Base-by-base conservation (phyloP, 2,797 vertebrate species). In the Falco peregrinus region DNA sequence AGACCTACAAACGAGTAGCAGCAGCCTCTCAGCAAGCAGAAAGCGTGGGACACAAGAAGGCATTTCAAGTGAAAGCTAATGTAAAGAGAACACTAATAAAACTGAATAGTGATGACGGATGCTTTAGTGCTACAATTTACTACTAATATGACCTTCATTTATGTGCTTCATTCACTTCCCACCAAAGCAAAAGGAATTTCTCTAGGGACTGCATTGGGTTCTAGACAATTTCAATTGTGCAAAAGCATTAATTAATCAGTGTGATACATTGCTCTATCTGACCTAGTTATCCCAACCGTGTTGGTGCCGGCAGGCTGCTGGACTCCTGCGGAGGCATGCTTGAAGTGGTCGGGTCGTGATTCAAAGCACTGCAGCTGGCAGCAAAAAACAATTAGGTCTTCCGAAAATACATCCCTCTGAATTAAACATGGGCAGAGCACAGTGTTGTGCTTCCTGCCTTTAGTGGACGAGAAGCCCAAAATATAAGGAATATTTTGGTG, bases 281-380 rank as follows among this genome's bases (percentile, higher is more conserved):
- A 69, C 48, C 28, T 17, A 26, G 31, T 51, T 48, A 53, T 48
- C 33, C 35, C 50, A 64, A 16, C 3, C 0, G 3, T 4, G 3
- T 2, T 26, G 17, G 39, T 10, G 47, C 2, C 3, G 45, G 29
- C 43, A 50, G 37, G 50, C 35, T 43, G 47, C 63, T 11, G 63
- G 80, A 25, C 45, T 63, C n/a, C 39, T 8, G 45, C 1, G 1
- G 84, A 53, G 31, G 25, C 1, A 1, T 33, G 19, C 59, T 35
- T 35, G 59, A 56, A 61, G 53, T 1, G 4, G 41, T 16, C 2
- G 3, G 31, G 61, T 15, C 3, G 0, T 8, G 22, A 69, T 45
- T 50, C 25, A n/a, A 59, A 77, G 65, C 0, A 3, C 41, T 56
- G 22, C 29, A 57, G 50, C 50, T 56, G 48, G 20, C 75, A 68